phyloP scores from a whole-genome alignment of 2,113 vertebrate genomes.

The Galemys pyrenaicus region DNA sequence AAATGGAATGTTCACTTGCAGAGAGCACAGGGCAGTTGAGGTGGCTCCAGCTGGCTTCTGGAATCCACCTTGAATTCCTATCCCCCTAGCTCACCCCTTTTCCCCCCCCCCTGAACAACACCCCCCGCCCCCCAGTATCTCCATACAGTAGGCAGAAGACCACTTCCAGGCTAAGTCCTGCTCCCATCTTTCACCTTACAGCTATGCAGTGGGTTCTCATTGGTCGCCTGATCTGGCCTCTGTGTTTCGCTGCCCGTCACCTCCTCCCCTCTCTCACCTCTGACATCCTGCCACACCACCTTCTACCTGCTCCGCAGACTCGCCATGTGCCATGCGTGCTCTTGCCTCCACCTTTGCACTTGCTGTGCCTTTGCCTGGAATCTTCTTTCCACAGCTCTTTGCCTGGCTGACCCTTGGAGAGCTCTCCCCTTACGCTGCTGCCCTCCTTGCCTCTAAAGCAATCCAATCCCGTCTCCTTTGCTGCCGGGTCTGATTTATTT shows the following conservation, averaged over 20 bases:
- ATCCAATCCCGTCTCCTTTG: background rate
- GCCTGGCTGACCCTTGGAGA: background rate
- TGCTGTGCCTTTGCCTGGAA: background rate
- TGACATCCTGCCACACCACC: too few species aligned
- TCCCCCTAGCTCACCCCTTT: too few species aligned
- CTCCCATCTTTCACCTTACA: background rate
- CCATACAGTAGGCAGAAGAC: background rate
- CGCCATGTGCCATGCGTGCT: background rate
- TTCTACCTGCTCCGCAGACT: background rate
- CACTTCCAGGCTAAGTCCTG: background rate
- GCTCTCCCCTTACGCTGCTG: background rate
- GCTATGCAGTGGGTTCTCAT: background rate
- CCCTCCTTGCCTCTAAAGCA: background rate
- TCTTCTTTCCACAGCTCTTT: background rate
- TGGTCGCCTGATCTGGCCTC: background rate
- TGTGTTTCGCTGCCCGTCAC: background rate
- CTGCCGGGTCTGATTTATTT: background rate
- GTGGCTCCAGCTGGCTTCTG: background rate
- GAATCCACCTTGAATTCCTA: too few species aligned
- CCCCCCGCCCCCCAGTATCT: background rate
- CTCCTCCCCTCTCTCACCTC: background rate
- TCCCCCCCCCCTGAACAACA: too few species aligned
- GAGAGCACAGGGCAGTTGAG: fast-evolving
- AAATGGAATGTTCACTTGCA: background rate
- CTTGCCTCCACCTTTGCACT: background rate